These are phyloP conservation scores for Ditylenchus weischeri DNA, from an alignment of 2,888 invertebrate genomes.

Conservation along the genomic window DNA sequence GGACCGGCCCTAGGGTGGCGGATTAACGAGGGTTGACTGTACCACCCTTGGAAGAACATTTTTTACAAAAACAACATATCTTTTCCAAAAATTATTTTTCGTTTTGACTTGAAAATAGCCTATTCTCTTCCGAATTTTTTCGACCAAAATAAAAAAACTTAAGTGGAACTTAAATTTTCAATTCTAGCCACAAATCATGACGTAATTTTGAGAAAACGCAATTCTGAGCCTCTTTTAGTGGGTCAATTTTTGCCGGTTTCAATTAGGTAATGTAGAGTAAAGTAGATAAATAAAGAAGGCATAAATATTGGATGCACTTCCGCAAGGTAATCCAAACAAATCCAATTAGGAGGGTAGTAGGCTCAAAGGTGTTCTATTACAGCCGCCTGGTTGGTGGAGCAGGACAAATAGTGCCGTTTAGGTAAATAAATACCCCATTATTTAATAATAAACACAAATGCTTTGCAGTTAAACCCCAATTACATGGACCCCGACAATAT, in stretches of 20 bases:
- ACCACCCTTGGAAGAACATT: too few species aligned
- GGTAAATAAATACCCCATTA: conserved; percentile 13
- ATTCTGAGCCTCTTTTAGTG: too few species aligned
- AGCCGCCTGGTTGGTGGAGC: background rate
- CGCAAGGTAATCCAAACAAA: background rate
- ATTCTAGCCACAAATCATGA: too few species aligned
- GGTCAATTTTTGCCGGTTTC: background rate
- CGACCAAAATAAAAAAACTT: too few species aligned
- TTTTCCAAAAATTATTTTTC: too few species aligned
- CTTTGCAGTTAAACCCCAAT: conserved; percentile 5
- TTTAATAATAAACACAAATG: conserved; percentile 8
- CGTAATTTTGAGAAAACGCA: too few species aligned
- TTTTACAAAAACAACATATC: too few species aligned
- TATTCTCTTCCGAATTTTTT: too few species aligned
- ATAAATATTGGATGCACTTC: conserved; percentile 9
- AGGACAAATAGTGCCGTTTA: conserved; percentile 8
- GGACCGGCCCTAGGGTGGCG: too few species aligned
- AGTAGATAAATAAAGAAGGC: background rate
- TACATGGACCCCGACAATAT: conserved; percentile 6
- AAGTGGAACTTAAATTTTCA: too few species aligned
- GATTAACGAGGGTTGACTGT: too few species aligned
- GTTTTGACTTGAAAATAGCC: too few species aligned
- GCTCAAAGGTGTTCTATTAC: conserved; percentile 9
- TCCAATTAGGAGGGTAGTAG: background rate
- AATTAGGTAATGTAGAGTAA: background rate